Evolutionary conservation across 2,113 vertebrate species (phyloP), one percentile per base, ranked within the genome.

Genomic region (Ondatra zibethicus): DNA sequence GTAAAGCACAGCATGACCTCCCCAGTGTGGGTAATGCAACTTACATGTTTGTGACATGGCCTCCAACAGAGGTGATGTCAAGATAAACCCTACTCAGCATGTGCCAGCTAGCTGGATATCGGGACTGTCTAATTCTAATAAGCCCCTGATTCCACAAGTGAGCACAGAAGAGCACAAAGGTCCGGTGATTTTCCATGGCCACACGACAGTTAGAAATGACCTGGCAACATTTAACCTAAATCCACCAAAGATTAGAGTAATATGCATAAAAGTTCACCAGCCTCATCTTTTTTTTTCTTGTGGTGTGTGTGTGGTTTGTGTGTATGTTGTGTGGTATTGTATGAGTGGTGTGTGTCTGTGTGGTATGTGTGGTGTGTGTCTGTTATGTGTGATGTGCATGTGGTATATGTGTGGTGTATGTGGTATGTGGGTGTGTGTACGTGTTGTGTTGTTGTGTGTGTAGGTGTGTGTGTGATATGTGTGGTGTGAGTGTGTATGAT

Each of bases 21-120:
- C 39, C 70, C 0, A 0, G 76, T 8, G 86, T 68, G 96, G 84
- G 33, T 36, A 73, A 75, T 93, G 92, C 77, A 75, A 1, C 88
- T 63, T 7, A 42, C 0, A 0, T 82, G 91, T 86, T 63, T 63
- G 80, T 89, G 17, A 73, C 96, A 68, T 36, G 81, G 95, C 91
- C 96, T 88, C 96, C 92, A 25, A 0, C 81, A 58, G 72, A 9
- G 63, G 55, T 7, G 90, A 58, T 39, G 85, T 61, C 47, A 4
- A 25, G 88, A 94, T 96, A 89, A 95, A 94, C 88, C 95, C 4
- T 9, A 77, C 39, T 66, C 21, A 11, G 66, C 75, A 68, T 31
- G 39, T 29, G 82, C 36, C 33, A 65, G 70, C 52, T 42, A 90
- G 76, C 25, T 1, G 85, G 76, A 81, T 39, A 81, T 66, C 45